Evolutionary conservation across 2,797 vertebrate species (phyloP), one percentile per base, ranked within the genome.

Genomic region (Gymnothorax reevesii): DNA sequence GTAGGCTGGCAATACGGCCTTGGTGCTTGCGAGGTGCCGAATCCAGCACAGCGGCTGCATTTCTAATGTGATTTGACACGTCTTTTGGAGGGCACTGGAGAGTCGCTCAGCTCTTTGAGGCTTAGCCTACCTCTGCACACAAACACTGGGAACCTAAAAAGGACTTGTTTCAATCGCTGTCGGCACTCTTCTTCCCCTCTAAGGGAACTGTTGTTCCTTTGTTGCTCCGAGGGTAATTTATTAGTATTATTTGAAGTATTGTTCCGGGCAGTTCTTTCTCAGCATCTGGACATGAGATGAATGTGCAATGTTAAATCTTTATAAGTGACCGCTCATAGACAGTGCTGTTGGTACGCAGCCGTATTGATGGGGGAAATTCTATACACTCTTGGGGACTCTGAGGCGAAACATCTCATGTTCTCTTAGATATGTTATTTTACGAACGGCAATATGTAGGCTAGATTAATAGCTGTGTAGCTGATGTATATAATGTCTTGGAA

Each of bases 31-130:
- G n/a, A 73, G 66, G 20, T 42, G 84, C 54, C 57, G 64, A 57
- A 49, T 84, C 6, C 15, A 52, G 49, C 71, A 22, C 12, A 22
- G 55, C 22, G 7, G 5, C 62, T 77, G 71, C 54, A 77, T 75
- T 71, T 75, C 55, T 64, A 22, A 84, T 84, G 59, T 25, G 49
- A 59, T 85, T 71, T 85, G 69, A 77, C 71, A 60, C 42, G 69
- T 59, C 84, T 85, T 85, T 60, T 5, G 57, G 84, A 85, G 69
- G 71, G 20, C 55, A 77, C 55, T 25, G n/a, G 84, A 85, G 84
- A 49, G 55, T 27, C 69, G 42, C 15, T 85, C 33, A 8, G 13
- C 54, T 27, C 22, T 42, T 42, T 59, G 10, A 57, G n/a, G 33
- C 33, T 42, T 33, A 13, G 7, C 13, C 5, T 10, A 69, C 66